Evolutionary conservation across 2,797 vertebrate genomes (phyloP), one percentile per base, ranked within the genome.

Genomic region (Tolypeutes matacus): DNA sequence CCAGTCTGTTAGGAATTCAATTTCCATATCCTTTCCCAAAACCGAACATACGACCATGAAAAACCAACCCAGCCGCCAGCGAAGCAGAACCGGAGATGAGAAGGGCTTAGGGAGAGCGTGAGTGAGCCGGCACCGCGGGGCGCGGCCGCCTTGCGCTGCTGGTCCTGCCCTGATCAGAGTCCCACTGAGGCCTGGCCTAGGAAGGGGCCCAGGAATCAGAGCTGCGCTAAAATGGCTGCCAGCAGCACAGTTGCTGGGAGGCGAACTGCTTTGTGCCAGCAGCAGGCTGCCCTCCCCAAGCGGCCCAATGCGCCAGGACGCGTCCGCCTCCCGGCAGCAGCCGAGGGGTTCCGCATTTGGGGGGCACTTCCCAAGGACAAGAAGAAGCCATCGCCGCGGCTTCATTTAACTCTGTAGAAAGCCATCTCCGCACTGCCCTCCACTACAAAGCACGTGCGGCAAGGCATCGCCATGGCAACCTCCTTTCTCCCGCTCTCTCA

Each of bases 401-500:
- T n/a, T 39, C 70, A 4, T 42, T 31, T 49, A 83, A 81, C 17
- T 25, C 34, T 23, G 86, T 72, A 10, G 58, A 87, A 64, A 65
- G 84, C 84, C 96, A 17, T 31, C 31, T 1, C 75, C 5, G 25
- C 56, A 0, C n/a, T 18, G 18, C 80, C 62, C n/a, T 34, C 64
- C 64, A n/a, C 58, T 10, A 1, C 0, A 53, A 27, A 4, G 56
- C 96, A 27, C 80, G 53, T 53, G 80, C 65, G 6, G 75, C 39
- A 0, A 34, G 31, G 42, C 78, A 17, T 97, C 62, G 6, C 93
- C 96, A 97, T 96, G 88, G 97, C 94, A 97, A 97, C 94, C 51
- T 29, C 46, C n/a, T 36, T 51, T 60, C 56, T 15, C 0, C 39
- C 36, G 0, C 23, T 62, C 9, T 51, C 34, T 34, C 62, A 17